Evolutionary conservation across 2,797 vertebrate species (phyloP).

Genomic region (Pseudomugil gertrudae): DNA sequence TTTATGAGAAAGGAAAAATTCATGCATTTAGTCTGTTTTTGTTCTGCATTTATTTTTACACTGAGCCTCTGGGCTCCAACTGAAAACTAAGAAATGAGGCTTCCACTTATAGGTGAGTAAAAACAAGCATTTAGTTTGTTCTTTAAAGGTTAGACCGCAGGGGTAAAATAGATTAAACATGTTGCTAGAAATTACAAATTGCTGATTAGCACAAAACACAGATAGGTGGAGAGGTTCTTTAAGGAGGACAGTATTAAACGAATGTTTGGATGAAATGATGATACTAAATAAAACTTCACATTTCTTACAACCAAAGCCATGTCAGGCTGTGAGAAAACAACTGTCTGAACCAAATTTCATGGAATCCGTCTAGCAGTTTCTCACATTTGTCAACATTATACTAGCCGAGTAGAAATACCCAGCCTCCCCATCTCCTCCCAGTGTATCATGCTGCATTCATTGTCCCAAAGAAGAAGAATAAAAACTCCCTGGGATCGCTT

Average conservation of each 20-base stretch:
- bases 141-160: neutral
- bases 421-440: neutral
- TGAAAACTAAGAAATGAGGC: neutral
- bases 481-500: neutral
- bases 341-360: neutral
- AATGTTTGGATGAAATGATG: neutral
- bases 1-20: neutral
- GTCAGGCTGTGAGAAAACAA: neutral
- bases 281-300: neutral
- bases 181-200: neutral
- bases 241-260: neutral
- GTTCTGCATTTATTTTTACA: slow-evolving; percentile 11
- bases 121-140: neutral
- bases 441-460: neutral
- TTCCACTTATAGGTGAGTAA: neutral
- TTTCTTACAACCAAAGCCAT: neutral
- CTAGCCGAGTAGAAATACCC: neutral
- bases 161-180: neutral
- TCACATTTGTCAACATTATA: too few species aligned
- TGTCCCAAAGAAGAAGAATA: neutral
- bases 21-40: neutral
- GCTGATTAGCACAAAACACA: neutral
- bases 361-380: too few species aligned
- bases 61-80: neutral
- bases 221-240: neutral